A percentile compares a stretch with the other conserved stretches of the same genome.
Evolutionary conservation across 2,797 vertebrate species (phyloP).

Genomic region (Megaceryle alcyon): DNA sequence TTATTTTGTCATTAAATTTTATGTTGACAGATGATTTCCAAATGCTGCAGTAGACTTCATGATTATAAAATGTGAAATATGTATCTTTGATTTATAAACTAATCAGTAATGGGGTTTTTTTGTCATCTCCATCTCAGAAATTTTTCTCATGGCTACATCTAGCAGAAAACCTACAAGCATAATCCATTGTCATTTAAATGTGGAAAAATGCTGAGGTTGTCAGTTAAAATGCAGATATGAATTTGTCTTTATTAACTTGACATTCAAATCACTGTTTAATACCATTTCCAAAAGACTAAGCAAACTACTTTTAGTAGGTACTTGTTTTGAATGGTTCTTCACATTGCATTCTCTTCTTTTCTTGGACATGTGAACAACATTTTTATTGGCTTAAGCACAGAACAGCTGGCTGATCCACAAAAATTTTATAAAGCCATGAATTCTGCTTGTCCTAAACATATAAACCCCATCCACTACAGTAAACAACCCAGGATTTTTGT

Average conservation of each 20-base stretch:
- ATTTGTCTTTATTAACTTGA: background rate
- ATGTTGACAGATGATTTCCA: constrained; percentile 45
- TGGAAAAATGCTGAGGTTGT: background rate
- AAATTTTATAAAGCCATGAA: background rate
- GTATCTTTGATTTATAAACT: constrained; percentile 19
- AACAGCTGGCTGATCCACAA: constrained; percentile 8
- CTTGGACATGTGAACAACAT: background rate
- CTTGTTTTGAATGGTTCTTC: background rate
- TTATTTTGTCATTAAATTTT: constrained; percentile 56
- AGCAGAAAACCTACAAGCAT: background rate
- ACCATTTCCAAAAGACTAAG: background rate
- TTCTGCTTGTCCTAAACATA: background rate
- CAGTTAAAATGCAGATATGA: background rate
- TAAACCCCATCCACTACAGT: background rate
- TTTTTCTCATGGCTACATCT: background rate
- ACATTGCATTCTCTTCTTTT: background rate
- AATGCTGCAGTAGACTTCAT: constrained; percentile 9
- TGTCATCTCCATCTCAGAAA: background rate
- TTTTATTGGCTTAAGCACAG: constrained; percentile 2
- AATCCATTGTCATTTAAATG: background rate
- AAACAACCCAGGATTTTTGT: constrained; percentile 3
- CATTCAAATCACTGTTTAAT: background rate
- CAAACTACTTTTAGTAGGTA: background rate
- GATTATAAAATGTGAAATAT: constrained; percentile 22
- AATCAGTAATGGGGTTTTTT: background rate